Evolutionary conservation across 1,140 invertebrate genomes (phyloP), one percentile per base, ranked within the genome.

Genomic region (Drosophila watanabei): DNA sequence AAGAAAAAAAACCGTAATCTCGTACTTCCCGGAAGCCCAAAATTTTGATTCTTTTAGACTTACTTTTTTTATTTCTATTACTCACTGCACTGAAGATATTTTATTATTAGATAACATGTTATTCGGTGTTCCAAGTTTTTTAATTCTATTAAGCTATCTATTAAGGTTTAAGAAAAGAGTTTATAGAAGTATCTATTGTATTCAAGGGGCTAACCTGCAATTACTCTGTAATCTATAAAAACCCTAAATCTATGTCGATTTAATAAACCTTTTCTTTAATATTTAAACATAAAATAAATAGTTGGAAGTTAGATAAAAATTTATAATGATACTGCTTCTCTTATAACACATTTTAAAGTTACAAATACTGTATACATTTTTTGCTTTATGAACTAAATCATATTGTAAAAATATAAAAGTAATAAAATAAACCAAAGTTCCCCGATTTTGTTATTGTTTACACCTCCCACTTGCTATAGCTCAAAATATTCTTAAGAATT

Each of bases 11-110:
- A 39, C 11, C 30, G 7, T 37, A 48, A 41, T 57, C 59, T 41
- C 32, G 20, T 32, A 24, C 16, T 75, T 73, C 46, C 46, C 30
- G 68, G 54, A 73, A 73, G 24, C 28, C 28, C 2, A 9, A 30
- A 20, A 30, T 6, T 32, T 18, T 10, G 39, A 14, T 35, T 54
- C 13, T 37, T 14, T 66, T 13, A 1, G 9, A 13, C 28, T 49
- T 9, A 28, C 11, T 35, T n/a, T 24, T n/a, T 33, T 2, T 13
- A 18, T 37, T 16, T 56, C 24, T 6, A 18, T 56, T 56, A 56
- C 20, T 56, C 54, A 56, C 1, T 39, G 54, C 9, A 11, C 0
- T 39, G 8, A n/a, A 51, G 16, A 24, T 48, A 4, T 14, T 14
- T 20, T 10, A n/a, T 3, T 30, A 14, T 43, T 28, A 1, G 1